phyloP scores from a whole-genome alignment of 30 jellyfish, hydroid and myxozoan species.

The Hydractinia symbiolongicarpus region DNA sequence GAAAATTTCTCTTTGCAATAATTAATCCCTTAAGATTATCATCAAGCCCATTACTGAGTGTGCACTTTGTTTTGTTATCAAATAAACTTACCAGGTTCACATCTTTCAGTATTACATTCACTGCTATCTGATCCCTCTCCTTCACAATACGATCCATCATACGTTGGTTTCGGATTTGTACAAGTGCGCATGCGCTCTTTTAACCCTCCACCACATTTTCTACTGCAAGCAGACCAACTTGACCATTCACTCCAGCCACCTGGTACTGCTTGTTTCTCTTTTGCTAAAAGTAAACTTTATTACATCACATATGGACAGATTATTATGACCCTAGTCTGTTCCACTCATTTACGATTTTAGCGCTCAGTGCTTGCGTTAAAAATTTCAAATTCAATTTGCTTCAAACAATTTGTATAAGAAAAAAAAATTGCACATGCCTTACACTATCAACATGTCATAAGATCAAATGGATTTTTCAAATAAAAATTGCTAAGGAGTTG shows the following conservation, averaged over 20 bases:
- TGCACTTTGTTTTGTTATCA: not conserved
- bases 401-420: too few species aligned
- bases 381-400: too few species aligned
- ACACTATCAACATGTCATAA: too few species aligned
- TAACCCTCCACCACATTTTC: constrained; percentile 79
- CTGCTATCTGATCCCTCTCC: constrained; percentile 54
- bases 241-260: constrained; percentile 85
- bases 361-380: too few species aligned
- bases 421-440: too few species aligned
- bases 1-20: too few species aligned
- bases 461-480: too few species aligned
- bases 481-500: too few species aligned
- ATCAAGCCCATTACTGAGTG: not conserved
- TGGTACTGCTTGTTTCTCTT: constrained; percentile 20
- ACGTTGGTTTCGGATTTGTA: constrained; percentile 73
- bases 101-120: constrained; percentile 46
- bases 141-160: constrained; percentile 74
- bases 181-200: constrained; percentile 54
- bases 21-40: too few species aligned
- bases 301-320: too few species aligned
- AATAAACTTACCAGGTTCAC: constrained; percentile 56
- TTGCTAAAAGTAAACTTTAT: not conserved
- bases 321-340: too few species aligned
- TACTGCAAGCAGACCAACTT: constrained; percentile 62
- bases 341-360: too few species aligned